Evolutionary conservation across 2,113 vertebrate species (phyloP).

Genomic region (Smithornis capensis): DNA sequence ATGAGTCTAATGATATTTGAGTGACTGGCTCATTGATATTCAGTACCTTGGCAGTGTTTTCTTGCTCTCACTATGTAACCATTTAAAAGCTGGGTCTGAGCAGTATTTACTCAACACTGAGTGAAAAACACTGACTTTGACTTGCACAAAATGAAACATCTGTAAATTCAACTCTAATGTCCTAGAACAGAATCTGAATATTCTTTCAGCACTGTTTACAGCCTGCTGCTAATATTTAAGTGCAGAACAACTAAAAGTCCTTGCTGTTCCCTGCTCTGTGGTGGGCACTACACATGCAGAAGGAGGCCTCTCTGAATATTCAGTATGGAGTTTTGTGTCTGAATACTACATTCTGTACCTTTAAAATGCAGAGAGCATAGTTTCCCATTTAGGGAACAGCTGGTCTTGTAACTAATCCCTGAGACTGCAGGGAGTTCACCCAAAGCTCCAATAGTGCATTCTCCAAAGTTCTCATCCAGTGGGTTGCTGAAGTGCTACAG

Average conservation of each 20-base stretch:
- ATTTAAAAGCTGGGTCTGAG: neutral
- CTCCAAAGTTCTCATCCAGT: neutral
- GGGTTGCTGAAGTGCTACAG: neutral
- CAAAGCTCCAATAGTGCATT: rapidly evolving
- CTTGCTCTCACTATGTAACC: neutral
- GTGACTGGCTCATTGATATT: neutral
- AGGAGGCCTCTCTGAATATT: neutral
- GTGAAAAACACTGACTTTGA: too few relatives aligned
- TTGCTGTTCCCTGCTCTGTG: neutral
- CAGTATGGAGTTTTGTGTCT: neutral
- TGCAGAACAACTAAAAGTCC: neutral
- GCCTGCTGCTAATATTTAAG: neutral
- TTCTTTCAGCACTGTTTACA: neutral
- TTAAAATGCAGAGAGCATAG: neutral
- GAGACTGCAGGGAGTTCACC: neutral
- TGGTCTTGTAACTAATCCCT: neutral
- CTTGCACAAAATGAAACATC: neutral
- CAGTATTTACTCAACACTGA: neutral
- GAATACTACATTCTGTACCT: neutral
- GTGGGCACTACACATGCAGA: rapidly evolving
- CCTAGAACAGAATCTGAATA: neutral
- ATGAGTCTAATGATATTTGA: neutral
- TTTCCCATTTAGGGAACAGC: neutral
- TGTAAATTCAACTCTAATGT: neutral
- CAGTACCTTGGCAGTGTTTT: neutral